These are phyloP conservation scores for Ochropleura leucogaster DNA, from an alignment of 2,888 invertebrate genomes.

Conservation along the genomic window DNA sequence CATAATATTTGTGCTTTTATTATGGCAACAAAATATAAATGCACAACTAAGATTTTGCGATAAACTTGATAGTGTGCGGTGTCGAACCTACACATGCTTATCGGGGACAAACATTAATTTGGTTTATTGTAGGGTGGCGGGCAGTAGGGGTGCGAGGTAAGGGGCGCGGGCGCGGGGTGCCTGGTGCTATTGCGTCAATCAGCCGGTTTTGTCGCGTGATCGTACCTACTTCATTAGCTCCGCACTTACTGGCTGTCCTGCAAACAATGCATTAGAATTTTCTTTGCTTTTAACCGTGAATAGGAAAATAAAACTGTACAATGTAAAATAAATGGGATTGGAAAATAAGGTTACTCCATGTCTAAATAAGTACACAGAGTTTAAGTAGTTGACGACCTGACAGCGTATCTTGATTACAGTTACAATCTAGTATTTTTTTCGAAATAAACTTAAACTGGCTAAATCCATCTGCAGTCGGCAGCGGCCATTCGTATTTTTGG, in stretches of 20 bases:
- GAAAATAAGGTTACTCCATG: not conserved
- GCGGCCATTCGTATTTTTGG: not conserved
- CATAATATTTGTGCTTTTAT: conserved; percentile 26
- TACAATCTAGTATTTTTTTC: not conserved
- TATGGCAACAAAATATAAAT: conserved; percentile 39
- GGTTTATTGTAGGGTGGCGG: conserved; percentile 81
- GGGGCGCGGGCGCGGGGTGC: conserved; percentile 67
- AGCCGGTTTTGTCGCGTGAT: conserved; percentile 77
- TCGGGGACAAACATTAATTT: conserved; percentile 85
- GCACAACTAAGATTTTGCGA: conserved; percentile 46
- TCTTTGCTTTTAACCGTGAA: conserved; percentile 35
- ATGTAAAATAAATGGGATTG: conserved; percentile 23
- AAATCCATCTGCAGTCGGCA: not conserved
- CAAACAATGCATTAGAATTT: conserved; percentile 58
- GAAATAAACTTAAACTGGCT: not conserved
- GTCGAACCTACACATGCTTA: conserved; percentile 74
- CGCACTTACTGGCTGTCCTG: conserved; percentile 59
- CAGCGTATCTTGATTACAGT: not conserved
- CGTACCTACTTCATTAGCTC: conserved; percentile 68
- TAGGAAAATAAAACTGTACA: conserved; percentile 19
- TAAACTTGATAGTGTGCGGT: conserved; percentile 65
- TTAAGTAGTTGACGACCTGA: not conserved
- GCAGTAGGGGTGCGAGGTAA: conserved; percentile 44
- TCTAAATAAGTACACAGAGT: not conserved
- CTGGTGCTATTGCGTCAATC: conserved; percentile 78